Base-by-base conservation (phyloP, 1,140 invertebrate genomes). In the Drosophila nigrodunni region DNA sequence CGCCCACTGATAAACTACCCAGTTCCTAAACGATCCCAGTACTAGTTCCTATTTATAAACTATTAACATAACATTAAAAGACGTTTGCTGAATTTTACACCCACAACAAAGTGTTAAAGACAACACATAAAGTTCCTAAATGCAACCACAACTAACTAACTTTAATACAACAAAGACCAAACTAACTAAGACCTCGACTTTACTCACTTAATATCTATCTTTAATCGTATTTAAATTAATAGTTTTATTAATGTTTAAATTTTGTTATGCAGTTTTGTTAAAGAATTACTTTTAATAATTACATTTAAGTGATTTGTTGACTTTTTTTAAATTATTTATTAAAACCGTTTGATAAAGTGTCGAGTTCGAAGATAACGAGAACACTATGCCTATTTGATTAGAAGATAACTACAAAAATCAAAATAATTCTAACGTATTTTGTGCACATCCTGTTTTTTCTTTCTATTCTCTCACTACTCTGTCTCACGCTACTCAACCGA, bases 351-450 rank as follows among this genome's bases (percentile, higher is more conserved):
- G 79, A 72, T 76, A 74, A 76, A 85, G 67, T 85, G 78, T 86
- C 78, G 46, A 71, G 82, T 73, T 86, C 44, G 49, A 81, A 70
- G 78, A 87, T 77, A 79, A 74, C 64, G 34, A 60, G 35, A 10
- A 72, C 57, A 77, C 54, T 67, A 62, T 62, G 73, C 37, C 41
- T 39, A 72, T 65, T 77, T 69, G 71, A 76, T 66, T 76, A 65
- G 61, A 76, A 72, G 37, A 74, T 68, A 86, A 87, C 71, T 70
- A 67, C 64, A 68, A 72, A 67, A 88, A 88, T 83, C 83, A 87
- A 90, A 90, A 91, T 83, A 92, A 92, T 92, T 92, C 91, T 92
- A 92, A 92, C 91, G 86, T 91, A 91, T 92, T 89, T 89, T 92
- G 91, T 92, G 91, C 91, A 92, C 91, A 92, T 92, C 87, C 82